Base-by-base conservation (phyloP, 2,888 invertebrate species). In the Plebejus argus region DNA sequence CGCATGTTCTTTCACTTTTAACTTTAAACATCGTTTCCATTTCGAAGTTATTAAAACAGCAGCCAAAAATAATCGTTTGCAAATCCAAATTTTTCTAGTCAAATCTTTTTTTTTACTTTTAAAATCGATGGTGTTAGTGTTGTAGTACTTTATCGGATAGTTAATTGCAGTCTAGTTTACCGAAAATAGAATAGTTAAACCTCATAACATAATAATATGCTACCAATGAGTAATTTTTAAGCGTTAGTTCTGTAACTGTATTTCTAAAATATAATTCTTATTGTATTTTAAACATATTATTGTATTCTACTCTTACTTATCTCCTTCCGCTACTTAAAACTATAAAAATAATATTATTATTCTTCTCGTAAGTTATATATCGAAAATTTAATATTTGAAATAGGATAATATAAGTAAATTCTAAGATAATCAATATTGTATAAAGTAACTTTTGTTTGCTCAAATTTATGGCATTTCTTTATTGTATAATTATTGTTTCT, bases 61-160 rank as follows among this genome's bases (percentile, higher is more conserved):
- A 89, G 87, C 91, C 90, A 91, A 92, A 89, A 81, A 81, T 83
- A 56, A 72, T 72, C 80, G 83, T 83, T 88, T 86, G 89, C 87
- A 89, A 90, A 91, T 90, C 92, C 91, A 93, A 92, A 92, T 88
- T 92, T 93, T 87, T 93, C 93, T 93, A 93, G 93, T 93, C 93
- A 93, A 89, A 88, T 80, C 80, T 76, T 82, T 86, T 85, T 76
- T 82, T 86, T 85, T 87, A 88, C 86, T 84, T 84, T 87, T 80
- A 81, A 81, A 82, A 81, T 83, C 79, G 82, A 84, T 87, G 90
- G 89, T 89, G 78, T 81, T 80, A 79, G 79, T 83, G 71, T 79
- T 33, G 15, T 66, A 66, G 28, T 66, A 66, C 66, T 33, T 33
- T 66, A 66, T 66, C 76, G 79, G 79, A 81, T 72, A 76, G 76